Evolutionary conservation across 2,888 invertebrate species (phyloP).

Genomic region (Nasonovia ribisnigri): DNA sequence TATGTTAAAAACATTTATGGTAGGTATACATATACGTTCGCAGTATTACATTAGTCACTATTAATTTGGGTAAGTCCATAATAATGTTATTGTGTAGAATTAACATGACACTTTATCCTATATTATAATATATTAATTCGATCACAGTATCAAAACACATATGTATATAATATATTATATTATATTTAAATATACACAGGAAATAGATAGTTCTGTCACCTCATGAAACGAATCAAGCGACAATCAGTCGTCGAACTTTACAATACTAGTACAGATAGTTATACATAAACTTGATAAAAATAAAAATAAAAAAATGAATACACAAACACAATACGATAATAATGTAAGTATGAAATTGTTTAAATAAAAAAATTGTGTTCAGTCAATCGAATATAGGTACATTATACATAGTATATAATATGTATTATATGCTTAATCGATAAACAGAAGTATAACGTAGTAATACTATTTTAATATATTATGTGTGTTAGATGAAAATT

Average conservation of each 20-base stretch:
- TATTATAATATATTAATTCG: background rate
- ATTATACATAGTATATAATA: background rate
- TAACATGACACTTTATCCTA: background rate
- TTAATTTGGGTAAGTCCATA: background rate
- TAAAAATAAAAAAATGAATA: background rate
- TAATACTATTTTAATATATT: too few species aligned
- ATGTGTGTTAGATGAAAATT: background rate
- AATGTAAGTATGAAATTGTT: background rate
- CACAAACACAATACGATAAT: background rate
- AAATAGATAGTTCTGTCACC: background rate
- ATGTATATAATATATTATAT: background rate
- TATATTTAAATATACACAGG: background rate
- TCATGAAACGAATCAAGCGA: background rate
- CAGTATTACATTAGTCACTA: background rate
- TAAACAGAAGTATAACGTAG: background rate
- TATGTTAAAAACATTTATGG: background rate
- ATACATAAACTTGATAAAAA: background rate
- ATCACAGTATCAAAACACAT: background rate
- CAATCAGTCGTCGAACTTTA: background rate
- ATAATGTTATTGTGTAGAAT: background rate
- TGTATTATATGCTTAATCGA: background rate
- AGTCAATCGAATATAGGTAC: conserved; percentile 23
- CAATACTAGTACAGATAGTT: background rate
- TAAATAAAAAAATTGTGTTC: background rate
- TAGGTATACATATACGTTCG: background rate